These are phyloP conservation scores for Notamacropus eugenii DNA, from an alignment of 2,797 vertebrate genomes.

Conservation along the genomic window DNA sequence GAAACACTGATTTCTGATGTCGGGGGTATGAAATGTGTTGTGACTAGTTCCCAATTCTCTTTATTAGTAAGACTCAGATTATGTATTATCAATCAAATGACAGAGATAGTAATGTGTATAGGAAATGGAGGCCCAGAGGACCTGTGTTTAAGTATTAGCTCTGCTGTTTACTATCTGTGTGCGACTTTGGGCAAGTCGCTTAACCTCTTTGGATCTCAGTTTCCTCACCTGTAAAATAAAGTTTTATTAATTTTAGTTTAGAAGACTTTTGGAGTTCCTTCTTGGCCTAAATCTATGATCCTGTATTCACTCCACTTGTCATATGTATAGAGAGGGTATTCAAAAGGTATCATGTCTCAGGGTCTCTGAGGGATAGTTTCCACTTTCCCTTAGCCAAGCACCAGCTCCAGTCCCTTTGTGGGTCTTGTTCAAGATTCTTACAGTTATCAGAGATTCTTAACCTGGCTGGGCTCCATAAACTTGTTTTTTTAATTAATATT, in stretches of 20 bases:
- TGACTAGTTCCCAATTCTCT: not conserved
- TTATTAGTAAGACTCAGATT: not conserved
- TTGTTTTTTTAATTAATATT: not conserved
- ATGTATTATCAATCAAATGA: not conserved
- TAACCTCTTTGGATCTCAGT: not conserved
- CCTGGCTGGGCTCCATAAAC: not conserved
- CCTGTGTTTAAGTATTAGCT: not conserved
- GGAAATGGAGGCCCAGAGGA: not conserved
- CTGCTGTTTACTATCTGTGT: not conserved
- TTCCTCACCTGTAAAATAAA: conserved; percentile 1
- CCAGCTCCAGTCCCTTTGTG: not conserved
- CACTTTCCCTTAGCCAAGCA: not conserved
- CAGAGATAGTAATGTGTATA: not conserved
- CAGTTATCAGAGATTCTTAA: not conserved
- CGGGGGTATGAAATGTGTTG: not conserved
- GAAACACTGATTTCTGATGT: not conserved
- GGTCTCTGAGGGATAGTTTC: not conserved
- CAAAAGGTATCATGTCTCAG: not conserved
- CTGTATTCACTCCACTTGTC: not conserved
- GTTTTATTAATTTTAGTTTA: not conserved
- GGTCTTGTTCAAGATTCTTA: not conserved
- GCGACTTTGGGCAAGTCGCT: not conserved
- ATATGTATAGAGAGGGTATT: not conserved
- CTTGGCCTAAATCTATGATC: not conserved
- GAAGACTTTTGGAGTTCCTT: not conserved